Evolutionary conservation across 2,113 vertebrate species (phyloP).

Genomic region (Stigmatopora nigra): DNA sequence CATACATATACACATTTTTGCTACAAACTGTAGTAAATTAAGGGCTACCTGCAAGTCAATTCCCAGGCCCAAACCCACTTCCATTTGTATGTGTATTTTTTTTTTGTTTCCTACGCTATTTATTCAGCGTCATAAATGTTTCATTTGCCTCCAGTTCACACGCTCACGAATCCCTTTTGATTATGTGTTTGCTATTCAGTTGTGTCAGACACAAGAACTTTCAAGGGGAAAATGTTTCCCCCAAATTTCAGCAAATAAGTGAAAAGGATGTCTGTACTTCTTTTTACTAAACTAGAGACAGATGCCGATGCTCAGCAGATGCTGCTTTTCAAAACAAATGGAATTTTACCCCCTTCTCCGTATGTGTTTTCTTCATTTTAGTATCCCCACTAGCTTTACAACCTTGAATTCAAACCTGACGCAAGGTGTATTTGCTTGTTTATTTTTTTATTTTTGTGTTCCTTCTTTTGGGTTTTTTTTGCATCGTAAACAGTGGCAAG

Average conservation of each 20-base stretch:
- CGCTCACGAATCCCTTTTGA: constrained; percentile 29
- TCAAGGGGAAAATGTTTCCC: constrained; percentile 48
- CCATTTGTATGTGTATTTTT: background rate
- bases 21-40: background rate
- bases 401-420: constrained; percentile 14
- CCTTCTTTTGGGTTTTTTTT: constrained; percentile 29
- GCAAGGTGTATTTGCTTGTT: constrained; percentile 11
- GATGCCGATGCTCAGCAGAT: constrained; percentile 65
- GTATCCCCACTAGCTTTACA: constrained; percentile 20
- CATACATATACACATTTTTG: no score
- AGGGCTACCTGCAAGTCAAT: background rate
- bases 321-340: constrained; percentile 55
- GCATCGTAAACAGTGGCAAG: constrained; percentile 28
- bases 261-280: constrained; percentile 66
- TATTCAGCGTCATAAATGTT: constrained; percentile 10
- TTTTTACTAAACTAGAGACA: constrained; percentile 62
- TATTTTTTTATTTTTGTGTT: constrained; percentile 12
- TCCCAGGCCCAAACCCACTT: background rate
- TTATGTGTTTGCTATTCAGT: constrained; percentile 56
- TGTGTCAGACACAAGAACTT: constrained; percentile 63
- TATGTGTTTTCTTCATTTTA: constrained; percentile 45
- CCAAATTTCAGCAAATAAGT: constrained; percentile 59
- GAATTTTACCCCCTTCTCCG: constrained; percentile 45
- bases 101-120: background rate
- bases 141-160: constrained; percentile 15